Base-by-base conservation (phyloP, 2,113 vertebrate genomes). In the Brevimyrus niger region DNA sequence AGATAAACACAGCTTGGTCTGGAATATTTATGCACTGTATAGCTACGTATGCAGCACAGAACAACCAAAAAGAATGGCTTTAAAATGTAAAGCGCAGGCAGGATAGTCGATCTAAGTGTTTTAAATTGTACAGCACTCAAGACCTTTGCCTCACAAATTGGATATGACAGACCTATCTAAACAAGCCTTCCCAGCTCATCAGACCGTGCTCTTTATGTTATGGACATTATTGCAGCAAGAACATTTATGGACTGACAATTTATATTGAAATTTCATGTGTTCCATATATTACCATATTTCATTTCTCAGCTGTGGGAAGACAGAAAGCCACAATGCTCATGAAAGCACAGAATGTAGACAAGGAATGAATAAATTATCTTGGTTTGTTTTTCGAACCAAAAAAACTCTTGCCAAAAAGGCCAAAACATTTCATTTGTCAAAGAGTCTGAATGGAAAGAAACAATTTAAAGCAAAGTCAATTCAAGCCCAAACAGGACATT, bases 61-160 rank as follows among this genome's bases (percentile, higher is more conserved):
- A 86, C 61, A 69, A 69, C n/a, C 9, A 1, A 69, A 69, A 69
- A 27, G 3, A 69, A 69, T 69, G 3, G 27, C n/a, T 69, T 69
- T 69, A 31, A 27, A 69, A 31, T 31, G 61, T 69, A 69, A 13
- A 31, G 61, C 3, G 0, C 10, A 69, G 61, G 10, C 10, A 31
- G 61, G 61, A 91, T 89, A 2, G 23, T 27, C 58, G 76, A 69
- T 92, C 92, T 92, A 42, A 87, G 82, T 91, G 91, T 92, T 92
- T 87, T 92, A 91, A 92, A 89, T 91, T 90, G 86, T 11, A 69
- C 61, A 31, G 61, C 92, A 87, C 83, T 89, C 38, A 90, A 91
- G 91, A 90, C 87, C 91, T 90, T 91, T 91, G 88, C 13, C 83
- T 89, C 21, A 73, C 84, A 86, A 61, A 51, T 73, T 73, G 86